Conservation (phyloP, 2,113 vertebrate species). For the Oryzias woworae region DNA sequence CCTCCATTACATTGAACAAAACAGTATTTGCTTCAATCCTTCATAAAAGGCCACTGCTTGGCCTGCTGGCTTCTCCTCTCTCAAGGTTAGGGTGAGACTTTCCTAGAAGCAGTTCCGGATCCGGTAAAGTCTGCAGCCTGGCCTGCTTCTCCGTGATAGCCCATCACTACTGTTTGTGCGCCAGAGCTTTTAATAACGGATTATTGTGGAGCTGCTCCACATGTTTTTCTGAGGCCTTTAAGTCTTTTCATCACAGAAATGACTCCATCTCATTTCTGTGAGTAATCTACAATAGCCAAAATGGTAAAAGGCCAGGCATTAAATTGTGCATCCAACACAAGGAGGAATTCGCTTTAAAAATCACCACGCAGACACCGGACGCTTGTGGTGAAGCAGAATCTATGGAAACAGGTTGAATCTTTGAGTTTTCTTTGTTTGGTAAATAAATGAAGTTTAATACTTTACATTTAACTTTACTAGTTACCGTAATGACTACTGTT, state of each 20-base stretch:
- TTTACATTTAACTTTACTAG: too few species aligned
- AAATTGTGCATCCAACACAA: slow-evolving; percentile 17
- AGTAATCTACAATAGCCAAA: slow-evolving; percentile 49
- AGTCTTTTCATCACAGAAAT: slow-evolving; percentile 66
- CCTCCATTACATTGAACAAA: slow-evolving; percentile 11
- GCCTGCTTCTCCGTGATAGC: slow-evolving; percentile 62
- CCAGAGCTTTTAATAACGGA: slow-evolving; percentile 68
- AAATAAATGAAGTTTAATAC: background rate
- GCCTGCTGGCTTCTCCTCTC: slow-evolving; percentile 51
- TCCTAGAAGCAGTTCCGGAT: slow-evolving; percentile 51
- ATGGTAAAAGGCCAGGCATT: slow-evolving; percentile 34
- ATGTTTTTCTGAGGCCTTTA: slow-evolving; percentile 65
- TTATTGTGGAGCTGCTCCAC: slow-evolving; percentile 64
- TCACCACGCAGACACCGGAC: slow-evolving; percentile 13
- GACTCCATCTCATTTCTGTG: slow-evolving; percentile 59
- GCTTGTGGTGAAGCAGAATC: background rate
- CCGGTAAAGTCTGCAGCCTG: slow-evolving; percentile 44
- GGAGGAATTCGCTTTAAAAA: slow-evolving; percentile 23
- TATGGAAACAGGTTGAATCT: background rate
- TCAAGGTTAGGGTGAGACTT: slow-evolving; percentile 60
- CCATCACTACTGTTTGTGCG: slow-evolving; percentile 55
- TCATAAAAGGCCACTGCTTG: slow-evolving; percentile 32
- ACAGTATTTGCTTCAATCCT: slow-evolving; percentile 19
- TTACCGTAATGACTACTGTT: too few species aligned
- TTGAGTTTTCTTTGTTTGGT: background rate